These are phyloP conservation scores for Machimus rusticus DNA, from an alignment of 2,888 invertebrate genomes.

Conservation along the genomic window DNA sequence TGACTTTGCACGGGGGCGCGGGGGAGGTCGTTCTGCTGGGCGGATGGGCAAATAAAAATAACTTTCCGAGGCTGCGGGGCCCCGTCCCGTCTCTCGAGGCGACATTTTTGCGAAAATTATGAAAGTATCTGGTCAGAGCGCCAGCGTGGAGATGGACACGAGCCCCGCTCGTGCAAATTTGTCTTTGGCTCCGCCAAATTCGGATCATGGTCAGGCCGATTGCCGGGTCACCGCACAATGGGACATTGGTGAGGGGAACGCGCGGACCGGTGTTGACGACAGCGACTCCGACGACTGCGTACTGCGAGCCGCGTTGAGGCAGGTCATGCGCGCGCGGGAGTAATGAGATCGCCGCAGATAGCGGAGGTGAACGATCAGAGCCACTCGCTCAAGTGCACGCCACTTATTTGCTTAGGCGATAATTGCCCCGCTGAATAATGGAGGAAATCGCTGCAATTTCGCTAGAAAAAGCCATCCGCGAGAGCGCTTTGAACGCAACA, in stretches of 20 bases:
- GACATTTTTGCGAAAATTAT: not conserved
- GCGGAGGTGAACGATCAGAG: conserved; percentile 34
- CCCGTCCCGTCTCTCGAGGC: not conserved
- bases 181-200: not conserved
- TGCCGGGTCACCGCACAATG: conserved; percentile 15
- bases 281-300: conserved; percentile 2
- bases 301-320: conserved; percentile 15
- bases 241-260: not conserved
- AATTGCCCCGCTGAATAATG: conserved; percentile 6
- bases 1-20: not conserved
- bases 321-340: conserved; percentile 13
- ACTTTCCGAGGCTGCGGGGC: not conserved
- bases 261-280: not conserved
- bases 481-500: not conserved
- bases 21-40: not conserved
- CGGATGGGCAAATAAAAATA: not conserved
- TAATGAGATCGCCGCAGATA: conserved; percentile 28
- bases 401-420: conserved; percentile 2
- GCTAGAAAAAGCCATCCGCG: not conserved
- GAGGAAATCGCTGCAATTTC: conserved; percentile 6
- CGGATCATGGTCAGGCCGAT: conserved; percentile 16
- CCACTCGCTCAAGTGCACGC: conserved; percentile 14
- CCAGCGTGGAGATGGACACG: not conserved
- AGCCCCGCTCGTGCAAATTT: not conserved
- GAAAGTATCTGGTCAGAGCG: conserved; percentile 4